A percentile compares a stretch with the other conserved stretches of the same genome.
These are phyloP conservation scores for Drosophila dives DNA, from an alignment of 2,888 invertebrate species.

Conservation along the genomic window DNA sequence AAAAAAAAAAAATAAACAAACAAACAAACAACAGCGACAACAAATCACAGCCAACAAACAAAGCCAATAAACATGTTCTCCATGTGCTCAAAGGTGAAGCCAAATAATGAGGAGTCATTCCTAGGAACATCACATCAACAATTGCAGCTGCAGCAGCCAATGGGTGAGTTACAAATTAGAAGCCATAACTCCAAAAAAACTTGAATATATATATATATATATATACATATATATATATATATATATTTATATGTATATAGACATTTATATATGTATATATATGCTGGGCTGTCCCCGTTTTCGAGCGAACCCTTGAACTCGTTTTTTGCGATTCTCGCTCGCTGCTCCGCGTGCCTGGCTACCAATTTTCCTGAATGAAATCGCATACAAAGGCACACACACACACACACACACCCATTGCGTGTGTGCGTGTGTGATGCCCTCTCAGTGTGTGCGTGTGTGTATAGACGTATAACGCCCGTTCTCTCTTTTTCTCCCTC, in stretches of 20 bases:
- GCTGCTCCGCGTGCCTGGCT: slow-evolving; percentile 48
- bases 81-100: slow-evolving; percentile 85
- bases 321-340: slow-evolving; percentile 68
- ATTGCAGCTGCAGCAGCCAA: slow-evolving; percentile 73
- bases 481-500: slow-evolving; percentile 18
- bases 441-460: slow-evolving; percentile 20
- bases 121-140: slow-evolving; percentile 54
- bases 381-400: slow-evolving; percentile 53
- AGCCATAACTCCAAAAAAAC: slow-evolving; percentile 50
- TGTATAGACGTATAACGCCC: slow-evolving; percentile 4
- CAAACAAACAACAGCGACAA: slow-evolving; percentile 4
- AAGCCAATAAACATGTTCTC: slow-evolving; percentile 81
- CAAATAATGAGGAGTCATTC: slow-evolving; percentile 78
- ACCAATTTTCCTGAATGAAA: slow-evolving; percentile 82
- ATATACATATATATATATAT: not conserved
- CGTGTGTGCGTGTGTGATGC: slow-evolving; percentile 26
- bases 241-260: not conserved
- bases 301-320: slow-evolving; percentile 74
- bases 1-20: not conserved
- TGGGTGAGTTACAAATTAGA: slow-evolving; percentile 75
- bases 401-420: slow-evolving; percentile 6
- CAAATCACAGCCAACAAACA: slow-evolving; percentile 14
- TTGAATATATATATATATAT: not conserved
- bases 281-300: slow-evolving; percentile 47
- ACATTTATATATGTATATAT: not conserved